A percentile compares a stretch with the other conserved stretches of the same genome.
These are phyloP conservation scores for Myiothlypis coronata DNA, from an alignment of 2,797 vertebrate species.

Conservation along the genomic window DNA sequence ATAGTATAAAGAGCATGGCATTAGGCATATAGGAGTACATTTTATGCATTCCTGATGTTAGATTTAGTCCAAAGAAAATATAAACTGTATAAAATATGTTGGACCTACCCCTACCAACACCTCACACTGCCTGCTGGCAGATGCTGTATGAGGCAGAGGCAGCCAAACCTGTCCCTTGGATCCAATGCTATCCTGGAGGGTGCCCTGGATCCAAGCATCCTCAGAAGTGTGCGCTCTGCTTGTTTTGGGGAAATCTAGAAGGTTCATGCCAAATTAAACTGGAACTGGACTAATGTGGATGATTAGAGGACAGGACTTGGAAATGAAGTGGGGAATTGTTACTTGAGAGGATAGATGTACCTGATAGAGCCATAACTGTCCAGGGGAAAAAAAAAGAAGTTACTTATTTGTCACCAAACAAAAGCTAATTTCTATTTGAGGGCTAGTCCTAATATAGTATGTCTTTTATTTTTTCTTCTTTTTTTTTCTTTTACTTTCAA, in stretches of 20 bases:
- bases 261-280: background rate
- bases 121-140: background rate
- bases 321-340: background rate
- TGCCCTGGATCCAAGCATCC: background rate
- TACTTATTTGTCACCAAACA: background rate
- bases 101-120: accelerated
- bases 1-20: background rate
- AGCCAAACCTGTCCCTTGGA: background rate
- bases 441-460: background rate
- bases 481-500: background rate
- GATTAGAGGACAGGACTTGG: background rate
- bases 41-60: background rate
- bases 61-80: background rate
- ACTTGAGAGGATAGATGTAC: background rate
- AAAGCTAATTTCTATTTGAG: background rate
- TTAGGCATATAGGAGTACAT: background rate
- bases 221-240: background rate
- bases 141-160: background rate
- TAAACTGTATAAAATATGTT: background rate
- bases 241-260: background rate
- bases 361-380: background rate
- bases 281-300: background rate
- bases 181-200: background rate
- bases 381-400: background rate
- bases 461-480: too few relatives aligned